A percentile compares a stretch with the other conserved stretches of the same genome.
phyloP scores from a whole-genome alignment of 2,797 vertebrate species.

The Galago senegalensis region DNA sequence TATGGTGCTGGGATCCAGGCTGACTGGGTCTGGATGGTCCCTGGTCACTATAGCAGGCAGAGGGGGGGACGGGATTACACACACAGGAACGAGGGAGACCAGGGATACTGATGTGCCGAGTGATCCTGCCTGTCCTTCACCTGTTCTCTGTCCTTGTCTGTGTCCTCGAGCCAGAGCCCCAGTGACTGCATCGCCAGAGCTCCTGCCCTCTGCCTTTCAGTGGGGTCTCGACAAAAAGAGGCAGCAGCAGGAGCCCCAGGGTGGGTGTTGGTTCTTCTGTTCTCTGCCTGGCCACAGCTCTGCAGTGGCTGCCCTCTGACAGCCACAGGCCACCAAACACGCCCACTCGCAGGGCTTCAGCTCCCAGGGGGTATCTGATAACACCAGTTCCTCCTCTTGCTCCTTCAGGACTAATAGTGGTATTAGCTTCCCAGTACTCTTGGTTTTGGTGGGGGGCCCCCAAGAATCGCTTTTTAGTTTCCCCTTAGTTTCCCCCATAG shows the following conservation, averaged over 20 bases:
- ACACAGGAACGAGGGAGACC: neutral
- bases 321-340: neutral
- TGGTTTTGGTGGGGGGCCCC: neutral
- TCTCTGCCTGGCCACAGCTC: neutral
- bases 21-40: neutral
- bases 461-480: neutral
- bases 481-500: neutral
- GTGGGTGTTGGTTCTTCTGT: neutral
- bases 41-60: neutral
- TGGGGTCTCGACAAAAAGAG: neutral
- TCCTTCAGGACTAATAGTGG: neutral
- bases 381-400: neutral
- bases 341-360: accelerated
- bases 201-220: neutral
- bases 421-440: neutral
- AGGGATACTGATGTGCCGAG: neutral
- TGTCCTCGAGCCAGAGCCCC: neutral
- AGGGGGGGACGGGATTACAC: neutral
- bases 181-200: neutral
- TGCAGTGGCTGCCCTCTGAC: neutral
- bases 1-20: neutral
- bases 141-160: neutral
- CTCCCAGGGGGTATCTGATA: neutral
- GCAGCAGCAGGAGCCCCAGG: neutral
- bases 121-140: neutral